Base-by-base conservation (phyloP, 2,888 invertebrate species). In the Gymnosoma rotundatum region DNA sequence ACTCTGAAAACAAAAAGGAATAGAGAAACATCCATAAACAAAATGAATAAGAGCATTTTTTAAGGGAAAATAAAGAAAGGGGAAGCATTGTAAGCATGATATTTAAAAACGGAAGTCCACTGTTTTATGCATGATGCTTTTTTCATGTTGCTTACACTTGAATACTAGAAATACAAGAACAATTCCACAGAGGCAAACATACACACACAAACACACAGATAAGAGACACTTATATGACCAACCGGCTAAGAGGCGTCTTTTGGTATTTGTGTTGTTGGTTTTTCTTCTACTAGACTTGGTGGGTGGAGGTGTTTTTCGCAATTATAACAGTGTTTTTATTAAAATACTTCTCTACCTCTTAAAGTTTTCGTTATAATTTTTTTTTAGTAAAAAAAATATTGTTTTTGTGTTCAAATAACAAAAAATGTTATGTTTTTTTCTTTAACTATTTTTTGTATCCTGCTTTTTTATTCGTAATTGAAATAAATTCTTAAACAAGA, bases 111-210 rank as follows among this genome's bases (percentile, higher is more conserved):
- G 83, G 85, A 85, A 83, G 79, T 78, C 16, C 52, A 70, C 81
- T 70, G 74, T 81, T 84, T 84, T 81, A 84, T 84, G 81, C 80
- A 81, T 81, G 81, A 84, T 69, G 81, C 36, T 78, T 78, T 78
- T 78, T 83, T 70, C 58, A 69, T 74, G 76, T 69, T 72, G 69
- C 83, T 79, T 79, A 70, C 56, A 64, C 74, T 74, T 58, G 60
- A 42, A 61, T 70, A 32, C 50, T 0, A 50, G 52, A 45, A 54
- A 61, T n/a, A 64, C 60, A 58, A 48, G 32, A n/a, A 58, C 45
- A 25, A 45, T 6, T 60, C 18, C n/a, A 32, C 10, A 60, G 18
- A 18, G 42, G 38, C 63, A 66, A 32, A 9, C 12, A 32, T 12
- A 48, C 32, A 25, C 1, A 20, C 58, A 18, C 50, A 1, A 36